Percentiles rank a stretch among this genome's conserved stretches.
These are phyloP conservation scores for Cephus nigrinus DNA, from an alignment of 2,888 invertebrate genomes.

Conservation along the genomic window DNA sequence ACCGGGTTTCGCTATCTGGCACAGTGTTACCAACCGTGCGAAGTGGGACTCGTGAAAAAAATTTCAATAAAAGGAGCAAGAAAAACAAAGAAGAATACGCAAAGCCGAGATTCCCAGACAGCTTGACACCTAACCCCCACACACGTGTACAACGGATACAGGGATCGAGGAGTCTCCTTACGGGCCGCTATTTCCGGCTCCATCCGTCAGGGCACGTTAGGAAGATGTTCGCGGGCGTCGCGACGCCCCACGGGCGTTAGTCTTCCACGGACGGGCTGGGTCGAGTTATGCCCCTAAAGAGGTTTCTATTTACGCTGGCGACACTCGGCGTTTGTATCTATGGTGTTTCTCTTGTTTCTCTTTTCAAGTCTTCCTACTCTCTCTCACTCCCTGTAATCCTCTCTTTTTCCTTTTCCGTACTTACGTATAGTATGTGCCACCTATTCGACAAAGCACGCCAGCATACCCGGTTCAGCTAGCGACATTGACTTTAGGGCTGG, in stretches of 20 bases:
- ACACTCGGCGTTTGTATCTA: conserved; percentile 20
- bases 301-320: conserved; percentile 58
- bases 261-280: conserved; percentile 61
- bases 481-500: no score
- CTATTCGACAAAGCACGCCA: no score
- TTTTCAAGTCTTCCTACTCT: conserved; percentile 8
- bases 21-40: no score
- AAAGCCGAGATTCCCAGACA: conserved; percentile 49
- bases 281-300: conserved; percentile 59
- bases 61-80: no score
- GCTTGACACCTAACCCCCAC: conserved; percentile 47
- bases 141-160: no score
- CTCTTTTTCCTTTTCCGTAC: no score
- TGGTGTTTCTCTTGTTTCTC: conserved; percentile 11
- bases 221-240: conserved; percentile 43
- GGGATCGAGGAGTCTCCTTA: no score
- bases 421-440: no score
- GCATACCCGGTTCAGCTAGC: no score
- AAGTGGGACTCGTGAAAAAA: no score
- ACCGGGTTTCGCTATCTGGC: no score
- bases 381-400: background rate
- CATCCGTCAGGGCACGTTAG: conserved; percentile 62
- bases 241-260: conserved; percentile 54
- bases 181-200: conserved; percentile 60
- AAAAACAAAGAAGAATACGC: no score